phyloP scores from a whole-genome alignment of 2,888 invertebrate species.

The Lithophane ornitopus region DNA sequence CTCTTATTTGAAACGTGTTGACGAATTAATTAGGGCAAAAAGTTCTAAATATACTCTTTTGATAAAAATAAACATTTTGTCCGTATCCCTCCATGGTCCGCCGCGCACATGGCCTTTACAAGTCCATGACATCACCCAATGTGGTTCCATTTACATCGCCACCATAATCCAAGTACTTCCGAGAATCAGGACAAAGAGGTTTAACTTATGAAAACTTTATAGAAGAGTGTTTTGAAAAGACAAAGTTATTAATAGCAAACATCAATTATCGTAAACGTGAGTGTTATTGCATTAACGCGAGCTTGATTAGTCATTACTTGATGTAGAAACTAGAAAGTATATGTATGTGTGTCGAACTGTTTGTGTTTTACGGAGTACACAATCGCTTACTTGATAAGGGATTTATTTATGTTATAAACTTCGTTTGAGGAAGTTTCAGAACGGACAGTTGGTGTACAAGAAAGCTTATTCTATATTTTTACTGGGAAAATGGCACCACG shows the following conservation, averaged over 20 bases:
- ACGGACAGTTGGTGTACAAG: neutral
- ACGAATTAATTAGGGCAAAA: slow-evolving; percentile 47
- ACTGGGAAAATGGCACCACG: neutral
- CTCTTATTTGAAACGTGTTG: slow-evolving; percentile 10
- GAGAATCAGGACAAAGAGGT: slow-evolving; percentile 69
- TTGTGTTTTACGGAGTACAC: neutral
- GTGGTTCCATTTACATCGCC: slow-evolving; percentile 73
- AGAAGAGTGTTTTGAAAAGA: slow-evolving; percentile 31
- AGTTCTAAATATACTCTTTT: slow-evolving; percentile 40
- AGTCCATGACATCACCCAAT: slow-evolving; percentile 79
- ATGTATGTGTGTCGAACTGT: neutral
- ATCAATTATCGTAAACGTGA: slow-evolving; percentile 48
- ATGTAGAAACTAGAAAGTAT: slow-evolving; percentile 27
- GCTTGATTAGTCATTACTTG: slow-evolving; percentile 51
- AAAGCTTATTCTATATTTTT: neutral
- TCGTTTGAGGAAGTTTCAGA: neutral
- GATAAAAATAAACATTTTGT: slow-evolving; percentile 68
- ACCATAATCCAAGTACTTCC: slow-evolving; percentile 66
- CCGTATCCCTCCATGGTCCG: slow-evolving; percentile 74
- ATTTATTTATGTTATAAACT: neutral
- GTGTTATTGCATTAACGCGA: slow-evolving; percentile 35
- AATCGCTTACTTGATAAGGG: neutral
- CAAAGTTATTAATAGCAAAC: slow-evolving; percentile 39
- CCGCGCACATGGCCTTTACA: slow-evolving; percentile 76
- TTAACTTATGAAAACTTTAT: slow-evolving; percentile 17